phyloP scores from a whole-genome alignment of 92 coral and sea anemone species.

The Micromussa lordhowensis region DNA sequence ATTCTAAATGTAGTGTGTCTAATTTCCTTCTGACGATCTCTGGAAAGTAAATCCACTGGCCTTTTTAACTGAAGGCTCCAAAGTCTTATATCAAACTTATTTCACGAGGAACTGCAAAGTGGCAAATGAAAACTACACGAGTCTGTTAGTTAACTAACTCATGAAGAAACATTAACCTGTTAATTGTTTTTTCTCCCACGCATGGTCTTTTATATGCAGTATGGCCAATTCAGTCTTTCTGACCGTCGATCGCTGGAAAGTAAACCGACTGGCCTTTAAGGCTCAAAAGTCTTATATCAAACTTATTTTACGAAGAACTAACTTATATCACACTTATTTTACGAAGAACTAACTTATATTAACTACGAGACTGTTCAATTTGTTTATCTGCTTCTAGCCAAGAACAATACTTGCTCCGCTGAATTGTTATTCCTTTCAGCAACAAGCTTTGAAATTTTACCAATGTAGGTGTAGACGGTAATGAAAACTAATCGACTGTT shows the following conservation, averaged over 20 bases:
- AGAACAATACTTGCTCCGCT: neutral
- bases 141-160: too few relatives aligned
- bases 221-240: too few relatives aligned
- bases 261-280: neutral
- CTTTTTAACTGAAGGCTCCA: neutral
- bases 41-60: neutral
- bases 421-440: neutral
- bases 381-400: neutral
- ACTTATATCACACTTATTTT: neutral
- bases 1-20: neutral
- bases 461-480: too few relatives aligned
- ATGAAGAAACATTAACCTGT: neutral
- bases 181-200: neutral
- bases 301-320: neutral
- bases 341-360: neutral
- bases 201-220: neutral
- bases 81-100: neutral
- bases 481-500: neutral
- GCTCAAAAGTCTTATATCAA: neutral
- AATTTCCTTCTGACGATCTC: too few relatives aligned
- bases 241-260: neutral
- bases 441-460: neutral
- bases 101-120: neutral
- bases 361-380: neutral
- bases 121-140: too few relatives aligned